Percentiles rank a stretch among this genome's conserved stretches.
phyloP scores from a whole-genome alignment of 1,140 invertebrate species.

The Cryptotermes secundus region DNA sequence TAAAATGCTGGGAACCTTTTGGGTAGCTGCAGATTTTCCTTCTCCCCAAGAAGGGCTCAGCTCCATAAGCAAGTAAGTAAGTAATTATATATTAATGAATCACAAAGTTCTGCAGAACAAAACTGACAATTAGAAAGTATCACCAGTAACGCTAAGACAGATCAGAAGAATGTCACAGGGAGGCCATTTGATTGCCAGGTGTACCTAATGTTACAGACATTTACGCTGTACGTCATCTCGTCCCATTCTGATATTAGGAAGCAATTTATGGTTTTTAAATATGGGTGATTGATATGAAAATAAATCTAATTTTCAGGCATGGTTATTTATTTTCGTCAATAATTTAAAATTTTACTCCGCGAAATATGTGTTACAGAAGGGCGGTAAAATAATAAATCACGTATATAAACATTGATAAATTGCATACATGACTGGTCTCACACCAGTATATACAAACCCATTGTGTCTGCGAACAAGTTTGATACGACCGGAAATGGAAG shows the following conservation, averaged over 20 bases:
- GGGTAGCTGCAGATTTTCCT: too few relatives aligned
- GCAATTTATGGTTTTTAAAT: slow-evolving; percentile 4
- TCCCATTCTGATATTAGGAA: neutral
- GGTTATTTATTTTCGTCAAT: slow-evolving; percentile 14
- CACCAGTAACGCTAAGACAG: too few relatives aligned
- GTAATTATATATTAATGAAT: too few relatives aligned
- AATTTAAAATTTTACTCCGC: slow-evolving; percentile 10
- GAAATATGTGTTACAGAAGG: slow-evolving; percentile 5
- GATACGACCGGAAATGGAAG: neutral
- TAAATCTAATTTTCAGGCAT: slow-evolving; percentile 15
- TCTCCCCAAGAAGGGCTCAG: too few relatives aligned
- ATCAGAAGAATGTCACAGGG: neutral
- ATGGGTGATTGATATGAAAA: neutral
- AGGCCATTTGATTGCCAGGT: neutral
- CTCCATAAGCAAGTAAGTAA: too few relatives aligned
- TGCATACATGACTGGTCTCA: neutral
- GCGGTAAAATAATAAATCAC: slow-evolving; percentile 6
- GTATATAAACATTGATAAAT: neutral
- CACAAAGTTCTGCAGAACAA: too few relatives aligned
- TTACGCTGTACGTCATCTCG: neutral
- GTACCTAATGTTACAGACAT: neutral
- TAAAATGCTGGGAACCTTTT: too few relatives aligned
- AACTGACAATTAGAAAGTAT: too few relatives aligned
- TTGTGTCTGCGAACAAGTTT: neutral
- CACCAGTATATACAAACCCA: neutral